Evolutionary conservation across 2,888 invertebrate species (phyloP).

Genomic region (Pterostichus madidus): DNA sequence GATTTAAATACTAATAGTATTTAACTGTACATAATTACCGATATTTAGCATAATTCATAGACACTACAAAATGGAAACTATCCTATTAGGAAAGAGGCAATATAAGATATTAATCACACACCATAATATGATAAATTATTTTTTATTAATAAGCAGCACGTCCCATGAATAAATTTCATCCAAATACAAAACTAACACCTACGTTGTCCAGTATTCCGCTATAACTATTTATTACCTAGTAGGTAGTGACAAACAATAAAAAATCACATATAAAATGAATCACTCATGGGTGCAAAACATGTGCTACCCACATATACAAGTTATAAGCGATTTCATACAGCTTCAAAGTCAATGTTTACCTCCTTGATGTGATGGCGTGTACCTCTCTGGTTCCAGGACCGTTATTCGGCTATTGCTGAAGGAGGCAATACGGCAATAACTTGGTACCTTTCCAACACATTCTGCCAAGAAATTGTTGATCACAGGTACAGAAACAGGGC

Average conservation of each 20-base stretch:
- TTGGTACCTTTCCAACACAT: slow-evolving; percentile 13
- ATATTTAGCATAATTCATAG: too few species aligned
- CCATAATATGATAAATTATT: slow-evolving; percentile 1
- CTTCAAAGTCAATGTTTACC: neutral
- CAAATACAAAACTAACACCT: slow-evolving; percentile 7
- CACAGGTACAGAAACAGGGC: neutral
- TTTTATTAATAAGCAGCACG: neutral
- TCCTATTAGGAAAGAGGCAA: neutral
- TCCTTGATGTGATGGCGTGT: neutral
- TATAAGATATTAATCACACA: slow-evolving; percentile 2
- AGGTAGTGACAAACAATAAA: slow-evolving; percentile 21
- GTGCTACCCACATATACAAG: slow-evolving; percentile 12
- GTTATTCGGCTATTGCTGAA: neutral
- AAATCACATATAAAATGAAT: slow-evolving; percentile 17
- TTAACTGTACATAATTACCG: too few species aligned
- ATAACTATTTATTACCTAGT: slow-evolving; percentile 42
- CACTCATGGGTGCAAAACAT: slow-evolving; percentile 16
- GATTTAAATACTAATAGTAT: too few species aligned
- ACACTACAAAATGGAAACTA: neutral
- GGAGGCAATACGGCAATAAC: neutral
- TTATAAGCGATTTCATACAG: neutral
- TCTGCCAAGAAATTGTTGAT: neutral
- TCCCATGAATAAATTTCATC: slow-evolving; percentile 1
- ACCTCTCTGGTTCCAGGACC: neutral
- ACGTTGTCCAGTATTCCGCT: neutral